These are phyloP conservation scores for Teinopalpus imperialis DNA, from an alignment of 2,888 invertebrate species.

Conservation along the genomic window DNA sequence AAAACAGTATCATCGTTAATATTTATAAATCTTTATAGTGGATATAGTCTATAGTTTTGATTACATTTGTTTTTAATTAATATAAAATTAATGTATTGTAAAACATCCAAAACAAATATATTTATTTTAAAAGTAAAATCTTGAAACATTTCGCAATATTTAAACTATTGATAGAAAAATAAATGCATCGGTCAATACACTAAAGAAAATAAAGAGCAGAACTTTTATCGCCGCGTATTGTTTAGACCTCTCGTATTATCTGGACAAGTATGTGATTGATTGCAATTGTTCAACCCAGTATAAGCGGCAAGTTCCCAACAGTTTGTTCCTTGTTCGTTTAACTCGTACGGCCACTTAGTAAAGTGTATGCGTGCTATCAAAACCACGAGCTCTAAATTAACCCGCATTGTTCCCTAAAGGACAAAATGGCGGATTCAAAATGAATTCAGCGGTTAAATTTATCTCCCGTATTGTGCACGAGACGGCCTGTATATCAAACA, in stretches of 20 bases:
- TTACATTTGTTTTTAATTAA: no score
- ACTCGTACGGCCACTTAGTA: slow-evolving; percentile 21
- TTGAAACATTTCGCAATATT: no score
- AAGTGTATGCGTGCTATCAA: slow-evolving; percentile 25
- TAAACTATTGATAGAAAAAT: not conserved
- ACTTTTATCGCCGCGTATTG: slow-evolving; percentile 1
- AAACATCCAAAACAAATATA: no score
- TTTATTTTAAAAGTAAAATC: no score
- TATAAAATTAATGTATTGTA: no score
- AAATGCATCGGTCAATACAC: not conserved
- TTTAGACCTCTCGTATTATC: not conserved
- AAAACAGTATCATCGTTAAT: no score
- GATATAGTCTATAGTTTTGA: no score
- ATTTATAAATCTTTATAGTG: no score
- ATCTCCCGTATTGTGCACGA: slow-evolving; percentile 25
- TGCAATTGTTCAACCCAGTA: slow-evolving; percentile 8
- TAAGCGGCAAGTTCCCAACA: slow-evolving; percentile 14
- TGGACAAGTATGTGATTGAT: slow-evolving; percentile 16
- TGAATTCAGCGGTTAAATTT: slow-evolving; percentile 23
- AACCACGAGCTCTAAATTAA: slow-evolving; percentile 27
- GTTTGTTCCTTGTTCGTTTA: slow-evolving; percentile 22
- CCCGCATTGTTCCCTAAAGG: slow-evolving; percentile 26
- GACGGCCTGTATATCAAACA: slow-evolving; percentile 25
- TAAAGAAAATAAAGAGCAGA: not conserved
- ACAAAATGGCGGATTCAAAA: slow-evolving; percentile 26